Base-by-base conservation (phyloP, 2,113 vertebrate species). In the Proteles cristata region DNA sequence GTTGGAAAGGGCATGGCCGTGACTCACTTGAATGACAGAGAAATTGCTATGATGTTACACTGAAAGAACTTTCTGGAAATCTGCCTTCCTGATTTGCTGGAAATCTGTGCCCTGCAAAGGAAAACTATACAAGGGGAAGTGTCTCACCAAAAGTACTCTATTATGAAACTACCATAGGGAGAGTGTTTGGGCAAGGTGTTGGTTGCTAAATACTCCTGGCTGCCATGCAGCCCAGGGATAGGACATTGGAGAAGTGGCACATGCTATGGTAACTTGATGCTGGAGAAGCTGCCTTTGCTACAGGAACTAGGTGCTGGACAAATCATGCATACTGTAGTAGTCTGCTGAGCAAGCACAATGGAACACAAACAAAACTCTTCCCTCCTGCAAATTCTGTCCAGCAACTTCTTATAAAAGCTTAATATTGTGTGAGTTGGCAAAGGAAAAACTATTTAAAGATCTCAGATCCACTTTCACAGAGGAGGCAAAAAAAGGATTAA, bases 391-490 rank as follows among this genome's bases (percentile, higher is more conserved):
- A 82, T 28, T 83, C 31, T 96, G 21, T 79, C 15, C 68, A 74
- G 39, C 58, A 58, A 50, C 25, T 73, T 83, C 48, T 91, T 71
- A 39, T 9, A 53, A 50, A 58, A 93, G 43, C 69, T 81, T 87
- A 82, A 50, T 7, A 12, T n/a, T 88, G 63, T 61, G 63, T 19
- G n/a, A 93, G 11, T 39, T 87, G 39, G 76, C 45, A 96, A 80
- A 74, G 35, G 33, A 48, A 35, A 43, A 86, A 82, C 19, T 33
- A 82, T 61, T 81, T 69, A 84, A 83, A 96, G 16, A 55, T 43
- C 66, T 88, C 48, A 92, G 55, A 71, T 96, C 48, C 55, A 7
- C 93, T 97, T 97, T 58, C 69, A 94, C 23, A 94, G n/a, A 90
- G 66, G 31, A 76, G 73, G 53, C 35, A 86, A 94, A 81, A 81